Conservation (phyloP, 2,888 invertebrate genomes). For the Diarsia mendica region DNA sequence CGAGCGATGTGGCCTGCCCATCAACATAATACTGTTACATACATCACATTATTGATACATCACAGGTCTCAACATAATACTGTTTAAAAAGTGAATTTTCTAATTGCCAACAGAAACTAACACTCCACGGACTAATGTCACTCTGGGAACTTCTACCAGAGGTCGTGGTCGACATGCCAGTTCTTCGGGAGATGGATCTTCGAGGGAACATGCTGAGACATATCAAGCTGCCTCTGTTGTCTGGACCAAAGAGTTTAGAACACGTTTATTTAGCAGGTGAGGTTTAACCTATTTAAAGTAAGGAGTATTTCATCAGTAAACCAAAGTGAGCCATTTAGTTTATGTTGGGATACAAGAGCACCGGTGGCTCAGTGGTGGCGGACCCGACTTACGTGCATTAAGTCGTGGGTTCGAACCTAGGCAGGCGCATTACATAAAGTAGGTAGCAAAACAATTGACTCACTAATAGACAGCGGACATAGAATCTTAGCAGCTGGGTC, state of each 20-base stretch:
- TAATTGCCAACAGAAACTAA: conserved; percentile 75
- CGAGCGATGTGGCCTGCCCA: too few relatives aligned
- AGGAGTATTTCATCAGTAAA: background rate
- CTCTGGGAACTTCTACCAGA: conserved; percentile 84
- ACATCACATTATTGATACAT: too few relatives aligned
- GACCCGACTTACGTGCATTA: too few relatives aligned
- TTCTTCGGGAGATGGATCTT: conserved; percentile 88
- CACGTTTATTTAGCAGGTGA: conserved; percentile 88
- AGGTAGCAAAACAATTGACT: too few relatives aligned
- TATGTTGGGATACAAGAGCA: too few relatives aligned
- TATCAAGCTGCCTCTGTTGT: conserved; percentile 82
- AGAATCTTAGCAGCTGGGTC: too few relatives aligned
- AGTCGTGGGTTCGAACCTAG: too few relatives aligned
- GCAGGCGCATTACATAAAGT: too few relatives aligned
- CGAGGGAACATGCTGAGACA: conserved; percentile 88
- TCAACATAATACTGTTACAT: too few relatives aligned
- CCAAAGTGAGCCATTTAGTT: too few relatives aligned
- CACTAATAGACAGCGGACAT: too few relatives aligned
- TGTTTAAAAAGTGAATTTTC: background rate
- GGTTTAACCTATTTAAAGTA: conserved; percentile 49
- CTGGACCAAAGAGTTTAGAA: conserved; percentile 80
- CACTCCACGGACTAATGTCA: conserved; percentile 78
- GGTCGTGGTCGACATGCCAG: conserved; percentile 82
- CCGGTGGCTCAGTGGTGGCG: too few relatives aligned
- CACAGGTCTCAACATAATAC: background rate